Evolutionary conservation across 2,113 vertebrate genomes (phyloP).

Genomic region (Trachemys scripta): DNA sequence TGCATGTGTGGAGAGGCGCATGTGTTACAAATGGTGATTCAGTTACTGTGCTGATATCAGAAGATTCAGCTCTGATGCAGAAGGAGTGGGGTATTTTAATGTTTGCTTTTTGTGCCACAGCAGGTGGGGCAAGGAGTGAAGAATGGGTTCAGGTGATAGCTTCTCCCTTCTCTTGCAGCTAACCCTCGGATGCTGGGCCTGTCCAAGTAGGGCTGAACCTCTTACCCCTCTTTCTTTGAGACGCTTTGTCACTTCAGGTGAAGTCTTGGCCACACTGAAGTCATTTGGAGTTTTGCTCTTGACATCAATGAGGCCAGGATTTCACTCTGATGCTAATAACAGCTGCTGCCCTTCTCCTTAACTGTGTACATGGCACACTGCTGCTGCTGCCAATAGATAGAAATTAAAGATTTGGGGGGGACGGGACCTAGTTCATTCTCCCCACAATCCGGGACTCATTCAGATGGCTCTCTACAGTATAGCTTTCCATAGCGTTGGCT

Average conservation of each 20-base stretch:
- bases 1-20: neutral
- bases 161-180: neutral
- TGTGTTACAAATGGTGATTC: neutral
- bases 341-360: neutral
- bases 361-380: neutral
- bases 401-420: neutral
- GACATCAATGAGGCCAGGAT: neutral
- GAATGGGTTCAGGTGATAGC: neutral
- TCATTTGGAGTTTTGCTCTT: neutral
- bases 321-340: neutral
- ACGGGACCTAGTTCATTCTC: constrained; percentile 38
- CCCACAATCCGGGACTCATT: constrained; percentile 13
- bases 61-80: neutral
- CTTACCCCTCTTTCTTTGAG: neutral
- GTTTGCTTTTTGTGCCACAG: neutral
- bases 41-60: neutral
- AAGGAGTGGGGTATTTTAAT: neutral
- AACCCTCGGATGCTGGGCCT: neutral
- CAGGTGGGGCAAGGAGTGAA: constrained; percentile 47
- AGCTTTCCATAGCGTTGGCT: constrained; percentile 8
- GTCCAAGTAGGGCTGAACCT: neutral
- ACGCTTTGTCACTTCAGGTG: accelerated
- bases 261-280: accelerated
- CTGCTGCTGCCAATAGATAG: neutral
- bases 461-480: constrained; percentile 7